Evolutionary conservation across 2,113 vertebrate genomes (phyloP).

Genomic region (Chamaetylas fuelleborni): DNA sequence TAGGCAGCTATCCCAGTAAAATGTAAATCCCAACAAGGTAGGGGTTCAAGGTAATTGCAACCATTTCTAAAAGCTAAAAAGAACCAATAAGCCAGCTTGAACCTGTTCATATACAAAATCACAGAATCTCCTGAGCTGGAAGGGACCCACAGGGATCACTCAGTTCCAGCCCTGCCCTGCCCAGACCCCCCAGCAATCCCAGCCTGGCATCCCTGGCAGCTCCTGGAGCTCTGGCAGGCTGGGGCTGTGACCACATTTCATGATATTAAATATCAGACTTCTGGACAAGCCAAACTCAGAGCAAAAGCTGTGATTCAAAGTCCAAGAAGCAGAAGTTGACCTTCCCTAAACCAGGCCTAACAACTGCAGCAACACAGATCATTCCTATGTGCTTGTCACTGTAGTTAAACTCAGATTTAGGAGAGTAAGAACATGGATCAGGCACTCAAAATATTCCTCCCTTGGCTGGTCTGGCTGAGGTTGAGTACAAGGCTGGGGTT

Average conservation of each 20-base stretch:
- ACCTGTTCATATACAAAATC: neutral
- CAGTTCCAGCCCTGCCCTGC: neutral
- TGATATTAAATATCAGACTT: neutral
- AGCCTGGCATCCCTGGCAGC: neutral
- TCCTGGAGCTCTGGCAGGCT: neutral
- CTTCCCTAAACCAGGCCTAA: neutral
- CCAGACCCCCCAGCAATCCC: neutral
- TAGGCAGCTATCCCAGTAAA: neutral
- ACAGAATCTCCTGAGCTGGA: neutral
- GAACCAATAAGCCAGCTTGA: neutral
- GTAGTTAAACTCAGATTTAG: neutral
- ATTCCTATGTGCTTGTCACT: neutral
- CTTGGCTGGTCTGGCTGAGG: neutral
- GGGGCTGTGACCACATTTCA: neutral
- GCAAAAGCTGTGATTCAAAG: neutral
- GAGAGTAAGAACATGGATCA: neutral
- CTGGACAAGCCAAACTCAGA: neutral
- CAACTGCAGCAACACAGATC: neutral
- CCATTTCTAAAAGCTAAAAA: neutral
- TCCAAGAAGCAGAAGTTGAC: neutral
- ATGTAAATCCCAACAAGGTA: neutral
- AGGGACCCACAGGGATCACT: neutral
- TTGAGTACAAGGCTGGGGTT: neutral
- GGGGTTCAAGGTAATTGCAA: neutral
- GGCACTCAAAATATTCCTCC: neutral